Base-by-base conservation (phyloP, 2,888 invertebrate species). In the Dyspetes luteomarginatus region DNA sequence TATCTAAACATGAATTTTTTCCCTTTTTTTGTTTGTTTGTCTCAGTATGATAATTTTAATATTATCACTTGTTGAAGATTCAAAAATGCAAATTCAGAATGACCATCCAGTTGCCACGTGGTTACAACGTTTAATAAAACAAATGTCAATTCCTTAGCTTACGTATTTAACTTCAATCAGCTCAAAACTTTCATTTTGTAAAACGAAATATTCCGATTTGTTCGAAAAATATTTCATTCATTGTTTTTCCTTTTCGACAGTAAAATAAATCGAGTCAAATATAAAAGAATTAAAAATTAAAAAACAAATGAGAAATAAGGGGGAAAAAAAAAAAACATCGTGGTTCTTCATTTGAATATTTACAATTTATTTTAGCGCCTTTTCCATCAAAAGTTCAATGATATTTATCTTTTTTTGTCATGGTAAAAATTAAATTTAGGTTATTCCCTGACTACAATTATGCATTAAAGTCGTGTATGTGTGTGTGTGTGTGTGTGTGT, bases 361-460 rank as follows among this genome's bases (percentile, higher is more conserved):
- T 30, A 9, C 36, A 36, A 36, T 36, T 36, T 1, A n/a, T 36
- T 36, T 36, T 1, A 48, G 48, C 17, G 17, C 2, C 19, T 17
- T 48, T 36, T 36, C 36, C 36, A 36, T 36, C 1, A 36, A 36
- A 36, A 36, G 7, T 36, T 12, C 12, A n/a, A n/a, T n/a, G n/a
- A n/a, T n/a, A 9, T 36, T 12, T 36, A 36, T 28, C 19, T 45
- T 17, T n/a, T 19, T 41, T 45, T 41, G 19, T 36, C 28, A 56
- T 24, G 65, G 24, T 56, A 28, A 41, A 30, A 55, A 30, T 4
- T n/a, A 45, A 55, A n/a, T 77, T 56, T 30, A 69, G 69, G 69
- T 77, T 71, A 71, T 36, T 64, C 30, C n/a, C 55, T 43, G 15
- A 19, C 24, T 2, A 9, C 5, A 56, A 48, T 62, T 7, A 15